These are phyloP conservation scores for Clinocottus analis DNA, from an alignment of 2,113 vertebrate genomes.

Conservation along the genomic window DNA sequence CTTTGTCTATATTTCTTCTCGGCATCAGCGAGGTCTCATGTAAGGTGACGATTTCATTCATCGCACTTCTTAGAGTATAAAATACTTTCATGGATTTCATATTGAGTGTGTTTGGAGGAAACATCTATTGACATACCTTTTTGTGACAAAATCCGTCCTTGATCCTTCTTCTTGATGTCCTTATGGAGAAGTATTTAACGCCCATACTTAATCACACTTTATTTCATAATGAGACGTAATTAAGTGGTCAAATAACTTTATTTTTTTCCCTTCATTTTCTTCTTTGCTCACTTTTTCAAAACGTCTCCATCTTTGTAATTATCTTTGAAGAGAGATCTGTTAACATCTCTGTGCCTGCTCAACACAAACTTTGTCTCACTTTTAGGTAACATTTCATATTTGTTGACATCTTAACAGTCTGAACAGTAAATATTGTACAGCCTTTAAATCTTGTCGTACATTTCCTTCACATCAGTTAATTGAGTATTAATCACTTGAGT, in stretches of 20 bases:
- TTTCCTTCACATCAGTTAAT: neutral
- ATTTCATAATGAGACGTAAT: neutral
- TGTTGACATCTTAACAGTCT: neutral
- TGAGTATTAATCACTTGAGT: neutral
- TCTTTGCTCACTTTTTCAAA: neutral
- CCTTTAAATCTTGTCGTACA: neutral
- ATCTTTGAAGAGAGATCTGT: neutral
- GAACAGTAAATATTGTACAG: neutral
- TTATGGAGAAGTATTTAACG: conserved; percentile 14
- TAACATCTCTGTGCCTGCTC: neutral
- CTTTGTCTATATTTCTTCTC: conserved; percentile 2
- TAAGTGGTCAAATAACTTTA: conserved; percentile 3
- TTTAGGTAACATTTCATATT: neutral
- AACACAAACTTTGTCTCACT: neutral
- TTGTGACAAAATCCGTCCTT: conserved; percentile 1
- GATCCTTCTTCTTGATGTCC: neutral
- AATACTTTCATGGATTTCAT: neutral
- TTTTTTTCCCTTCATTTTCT: neutral
- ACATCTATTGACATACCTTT: conserved; percentile 21
- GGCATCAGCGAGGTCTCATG: conserved; percentile 12
- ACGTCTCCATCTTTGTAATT: neutral
- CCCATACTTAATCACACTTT: conserved; percentile 5
- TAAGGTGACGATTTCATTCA: conserved; percentile 9
- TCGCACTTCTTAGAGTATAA: conserved; percentile 8
- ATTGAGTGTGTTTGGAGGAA: neutral